phyloP scores from a whole-genome alignment of 2,797 vertebrate genomes.

The Lagorchestes hirsutus region DNA sequence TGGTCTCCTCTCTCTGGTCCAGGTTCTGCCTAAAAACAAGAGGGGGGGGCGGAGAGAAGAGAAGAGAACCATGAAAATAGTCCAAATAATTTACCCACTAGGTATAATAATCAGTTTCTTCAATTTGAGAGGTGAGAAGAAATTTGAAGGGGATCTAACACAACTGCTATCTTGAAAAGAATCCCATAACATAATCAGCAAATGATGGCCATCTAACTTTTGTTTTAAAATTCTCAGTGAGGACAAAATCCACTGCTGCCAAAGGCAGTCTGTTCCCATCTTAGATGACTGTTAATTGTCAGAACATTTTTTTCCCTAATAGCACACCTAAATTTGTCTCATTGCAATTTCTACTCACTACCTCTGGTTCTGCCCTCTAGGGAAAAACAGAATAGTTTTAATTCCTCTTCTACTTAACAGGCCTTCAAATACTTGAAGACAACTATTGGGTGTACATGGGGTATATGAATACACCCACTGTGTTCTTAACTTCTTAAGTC shows the following conservation, averaged over 20 bases:
- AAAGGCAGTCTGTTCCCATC: neutral
- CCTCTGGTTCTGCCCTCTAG: neutral
- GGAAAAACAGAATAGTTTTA: neutral
- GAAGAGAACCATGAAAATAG: slow-evolving; percentile 27
- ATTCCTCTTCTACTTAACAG: neutral
- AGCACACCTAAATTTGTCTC: neutral
- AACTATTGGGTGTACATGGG: neutral
- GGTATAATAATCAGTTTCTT: slow-evolving; percentile 34
- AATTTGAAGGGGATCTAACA: neutral
- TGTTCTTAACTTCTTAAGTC: neutral
- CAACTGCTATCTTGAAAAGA: neutral
- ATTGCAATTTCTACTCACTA: neutral
- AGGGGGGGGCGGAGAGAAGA: neutral
- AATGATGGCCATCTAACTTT: neutral
- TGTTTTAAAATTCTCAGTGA: neutral
- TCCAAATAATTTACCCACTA: slow-evolving; percentile 44
- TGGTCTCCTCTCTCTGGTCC: slow-evolving; percentile 37
- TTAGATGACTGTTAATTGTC: neutral
- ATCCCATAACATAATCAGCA: neutral
- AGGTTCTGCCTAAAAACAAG: slow-evolving; percentile 17
- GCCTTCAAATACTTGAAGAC: neutral
- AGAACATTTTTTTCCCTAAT: neutral
- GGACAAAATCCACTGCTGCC: neutral
- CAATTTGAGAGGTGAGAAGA: neutral
- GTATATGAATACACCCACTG: neutral